Conservation (phyloP, 1,140 invertebrate genomes). For the Sycophaga agraensis region DNA sequence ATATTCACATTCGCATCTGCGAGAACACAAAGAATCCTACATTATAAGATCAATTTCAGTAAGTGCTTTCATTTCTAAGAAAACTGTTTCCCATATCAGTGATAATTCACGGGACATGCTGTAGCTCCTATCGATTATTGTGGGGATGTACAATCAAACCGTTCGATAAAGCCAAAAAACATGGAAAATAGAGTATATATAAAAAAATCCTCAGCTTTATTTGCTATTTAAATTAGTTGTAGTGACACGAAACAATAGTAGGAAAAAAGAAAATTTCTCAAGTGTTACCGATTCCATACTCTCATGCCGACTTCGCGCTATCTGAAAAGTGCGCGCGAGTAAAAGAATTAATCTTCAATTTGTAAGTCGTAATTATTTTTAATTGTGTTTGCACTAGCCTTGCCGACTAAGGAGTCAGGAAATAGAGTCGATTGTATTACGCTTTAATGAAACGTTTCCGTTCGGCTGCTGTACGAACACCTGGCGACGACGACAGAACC, state of each 20-base stretch:
- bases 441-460: slow-evolving; percentile 25
- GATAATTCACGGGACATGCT: not conserved
- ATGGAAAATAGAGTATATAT: not conserved
- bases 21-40: no score
- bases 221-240: slow-evolving; percentile 20
- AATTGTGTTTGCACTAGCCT: slow-evolving; percentile 15
- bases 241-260: not conserved
- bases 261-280: not conserved
- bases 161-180: slow-evolving; percentile 1
- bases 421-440: slow-evolving; percentile 27
- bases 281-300: slow-evolving; percentile 10
- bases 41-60: slow-evolving; percentile 21
- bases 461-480: slow-evolving; percentile 3
- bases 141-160: not conserved
- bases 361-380: slow-evolving; percentile 25
- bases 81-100: slow-evolving; percentile 8
- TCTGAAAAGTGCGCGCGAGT: slow-evolving; percentile 15
- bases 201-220: slow-evolving; percentile 1
- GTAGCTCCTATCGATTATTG: slow-evolving; percentile 1
- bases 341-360: slow-evolving; percentile 27
- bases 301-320: slow-evolving; percentile 14
- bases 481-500: not conserved
- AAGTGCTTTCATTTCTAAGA: slow-evolving; percentile 8
- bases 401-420: not conserved
- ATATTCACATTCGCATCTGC: no score